These are phyloP conservation scores for Acanthoscelides obtectus DNA, from an alignment of 2,888 invertebrate genomes.

Conservation along the genomic window DNA sequence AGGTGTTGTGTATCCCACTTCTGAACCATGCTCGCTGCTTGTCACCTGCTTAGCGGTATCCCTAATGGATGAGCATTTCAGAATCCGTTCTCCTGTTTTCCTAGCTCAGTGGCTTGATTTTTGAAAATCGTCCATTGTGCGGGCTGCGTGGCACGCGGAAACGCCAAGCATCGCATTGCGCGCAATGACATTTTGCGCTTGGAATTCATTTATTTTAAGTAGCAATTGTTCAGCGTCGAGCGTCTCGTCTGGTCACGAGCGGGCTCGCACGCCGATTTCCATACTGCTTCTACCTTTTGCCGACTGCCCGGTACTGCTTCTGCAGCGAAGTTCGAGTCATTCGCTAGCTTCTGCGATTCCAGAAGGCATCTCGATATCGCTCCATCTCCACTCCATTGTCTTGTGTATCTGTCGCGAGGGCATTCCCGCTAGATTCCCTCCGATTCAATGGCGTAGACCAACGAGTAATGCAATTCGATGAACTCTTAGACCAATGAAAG, in stretches of 20 bases:
- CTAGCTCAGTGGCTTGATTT: no score
- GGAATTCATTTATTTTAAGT: conserved; percentile 20
- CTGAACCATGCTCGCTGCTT: no score
- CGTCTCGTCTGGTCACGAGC: conserved; percentile 17
- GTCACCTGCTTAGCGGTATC: no score
- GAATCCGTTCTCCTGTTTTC: no score
- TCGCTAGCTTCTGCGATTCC: neutral
- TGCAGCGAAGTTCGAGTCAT: neutral
- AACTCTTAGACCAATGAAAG: no score
- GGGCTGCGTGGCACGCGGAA: neutral
- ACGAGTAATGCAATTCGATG: no score
- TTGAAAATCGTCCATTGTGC: no score
- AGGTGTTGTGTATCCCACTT: no score
- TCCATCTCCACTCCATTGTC: neutral
- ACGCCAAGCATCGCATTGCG: neutral
- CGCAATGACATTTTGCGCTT: conserved; percentile 16
- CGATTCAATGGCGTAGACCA: no score
- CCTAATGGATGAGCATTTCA: no score
- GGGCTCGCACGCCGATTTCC: neutral
- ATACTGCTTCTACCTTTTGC: neutral
- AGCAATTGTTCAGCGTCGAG: conserved; percentile 13
- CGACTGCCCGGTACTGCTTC: neutral
- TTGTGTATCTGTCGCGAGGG: neutral
- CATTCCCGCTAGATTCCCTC: neutral
- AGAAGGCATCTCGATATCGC: neutral